Conservation (phyloP, 2,797 vertebrate genomes). For the Sebastolobus altivelis region DNA sequence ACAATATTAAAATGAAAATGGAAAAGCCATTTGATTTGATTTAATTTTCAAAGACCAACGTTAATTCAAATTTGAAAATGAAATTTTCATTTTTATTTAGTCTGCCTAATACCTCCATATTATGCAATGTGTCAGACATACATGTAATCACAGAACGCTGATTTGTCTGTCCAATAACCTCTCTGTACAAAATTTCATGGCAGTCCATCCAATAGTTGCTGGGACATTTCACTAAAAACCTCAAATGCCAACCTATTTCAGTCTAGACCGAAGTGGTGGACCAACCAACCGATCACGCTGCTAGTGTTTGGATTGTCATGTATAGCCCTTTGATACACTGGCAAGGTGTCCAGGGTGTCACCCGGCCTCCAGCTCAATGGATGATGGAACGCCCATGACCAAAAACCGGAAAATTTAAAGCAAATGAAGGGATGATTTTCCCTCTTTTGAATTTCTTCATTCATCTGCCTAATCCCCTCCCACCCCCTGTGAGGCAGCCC, state of each 20-base stretch:
- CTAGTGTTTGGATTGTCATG: constrained; percentile 15
- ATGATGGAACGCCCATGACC: constrained; percentile 35
- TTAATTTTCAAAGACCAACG: not conserved
- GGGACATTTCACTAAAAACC: not conserved
- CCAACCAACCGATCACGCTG: not conserved
- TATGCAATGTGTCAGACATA: too few relatives aligned
- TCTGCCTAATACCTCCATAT: too few relatives aligned
- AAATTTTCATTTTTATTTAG: too few relatives aligned
- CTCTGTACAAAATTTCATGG: not conserved
- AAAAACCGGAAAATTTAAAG: constrained; percentile 38
- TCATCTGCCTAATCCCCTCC: constrained; percentile 55
- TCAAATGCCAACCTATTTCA: constrained; percentile 20
- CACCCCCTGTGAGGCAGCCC: constrained; percentile 62
- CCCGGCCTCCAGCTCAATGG: constrained; percentile 24
- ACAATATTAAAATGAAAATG: not conserved
- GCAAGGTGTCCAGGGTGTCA: constrained; percentile 27
- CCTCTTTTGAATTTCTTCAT: constrained; percentile 58
- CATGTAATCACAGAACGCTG: too few relatives aligned
- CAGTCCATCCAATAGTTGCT: not conserved
- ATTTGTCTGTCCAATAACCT: not conserved
- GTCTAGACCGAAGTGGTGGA: constrained; percentile 1
- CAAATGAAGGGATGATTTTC: constrained; percentile 42
- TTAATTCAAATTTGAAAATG: not conserved
- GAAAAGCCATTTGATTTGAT: not conserved
- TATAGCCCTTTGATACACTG: constrained; percentile 22